These are phyloP conservation scores for Balaeniceps rex DNA, from an alignment of 2,113 vertebrate genomes.

Conservation along the genomic window DNA sequence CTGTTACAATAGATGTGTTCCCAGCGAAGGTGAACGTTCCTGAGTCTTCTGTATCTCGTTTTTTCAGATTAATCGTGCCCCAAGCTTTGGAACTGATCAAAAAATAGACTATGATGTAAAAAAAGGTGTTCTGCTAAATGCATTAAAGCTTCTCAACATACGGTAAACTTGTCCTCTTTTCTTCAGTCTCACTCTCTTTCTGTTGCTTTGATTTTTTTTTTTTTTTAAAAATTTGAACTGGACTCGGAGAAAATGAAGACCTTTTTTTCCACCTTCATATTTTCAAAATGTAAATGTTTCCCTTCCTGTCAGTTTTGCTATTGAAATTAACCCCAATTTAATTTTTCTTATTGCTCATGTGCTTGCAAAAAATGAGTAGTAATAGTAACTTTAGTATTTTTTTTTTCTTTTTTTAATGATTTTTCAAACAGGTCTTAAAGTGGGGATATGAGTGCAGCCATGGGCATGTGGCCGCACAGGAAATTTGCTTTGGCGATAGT, in stretches of 20 bases:
- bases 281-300: background rate
- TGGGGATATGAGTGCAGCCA: background rate
- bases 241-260: background rate
- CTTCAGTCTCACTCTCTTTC: background rate
- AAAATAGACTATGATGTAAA: conserved; percentile 98
- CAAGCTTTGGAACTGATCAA: conserved; percentile 98
- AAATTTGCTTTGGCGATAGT: background rate
- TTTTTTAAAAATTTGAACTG: background rate
- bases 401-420: background rate
- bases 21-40: background rate
- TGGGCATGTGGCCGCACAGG: background rate
- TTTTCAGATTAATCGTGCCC: conserved; percentile 94
- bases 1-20: background rate
- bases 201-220: background rate
- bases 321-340: background rate
- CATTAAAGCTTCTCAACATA: conserved; percentile 93
- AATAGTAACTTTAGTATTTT: background rate
- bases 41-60: conserved; percentile 30
- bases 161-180: conserved; percentile 72
- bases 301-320: background rate
- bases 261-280: background rate
- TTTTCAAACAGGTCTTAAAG: background rate
- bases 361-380: background rate
- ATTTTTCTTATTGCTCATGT: background rate
- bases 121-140: conserved; percentile 91